Evolutionary conservation across 2,797 vertebrate genomes (phyloP), one percentile per base, ranked within the genome.

Genomic region (Cheirogaleus major): DNA sequence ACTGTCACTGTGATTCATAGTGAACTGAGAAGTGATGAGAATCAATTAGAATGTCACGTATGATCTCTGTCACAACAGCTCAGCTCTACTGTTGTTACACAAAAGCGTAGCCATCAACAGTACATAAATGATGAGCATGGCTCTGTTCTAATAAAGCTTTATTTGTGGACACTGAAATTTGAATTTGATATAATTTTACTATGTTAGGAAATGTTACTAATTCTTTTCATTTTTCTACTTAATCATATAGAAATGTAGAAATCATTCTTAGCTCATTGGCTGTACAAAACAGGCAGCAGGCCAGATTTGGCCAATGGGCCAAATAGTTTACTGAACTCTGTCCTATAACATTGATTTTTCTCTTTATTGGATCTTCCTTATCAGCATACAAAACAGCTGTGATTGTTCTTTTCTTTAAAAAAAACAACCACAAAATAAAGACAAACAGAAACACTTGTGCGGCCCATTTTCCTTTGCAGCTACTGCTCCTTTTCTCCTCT

Each of bases 271-370:
- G 3, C 27, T 67, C 22, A 4, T 27, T n/a, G 22, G 35, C 41
- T 96, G 5, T 63, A 86, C 22, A 70, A 69, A 94, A 65, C 22
- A 80, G 15, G 76, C 25, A 59, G 48, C 6, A n/a, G 59, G 9
- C 55, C 32, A 59, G 25, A 67, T 76, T 45, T 81, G 48, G 22
- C 41, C 27, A 32, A 18, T 32, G 48, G 25, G 55, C 27, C 87
- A 67, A 72, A 35, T 82, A 79, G 13, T 79, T 91, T 70, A 6
- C 41, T 69, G 35, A 92, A 81, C 70, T 90, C 15, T 94, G 83
- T 63, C 82, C 76, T 72, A 5, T 50, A 41, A 86, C 50, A 48
- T 38, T 93, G 84, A 86, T 92, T 94, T 95, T 89, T 48, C 48
- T 65, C 52, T 41, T 82, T n/a, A 30, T n/a, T 94, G 41, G 4